A percentile compares a stretch with the other conserved stretches of the same genome.
Conservation (phyloP, 2,888 invertebrate species). For the Apeira syringaria region DNA sequence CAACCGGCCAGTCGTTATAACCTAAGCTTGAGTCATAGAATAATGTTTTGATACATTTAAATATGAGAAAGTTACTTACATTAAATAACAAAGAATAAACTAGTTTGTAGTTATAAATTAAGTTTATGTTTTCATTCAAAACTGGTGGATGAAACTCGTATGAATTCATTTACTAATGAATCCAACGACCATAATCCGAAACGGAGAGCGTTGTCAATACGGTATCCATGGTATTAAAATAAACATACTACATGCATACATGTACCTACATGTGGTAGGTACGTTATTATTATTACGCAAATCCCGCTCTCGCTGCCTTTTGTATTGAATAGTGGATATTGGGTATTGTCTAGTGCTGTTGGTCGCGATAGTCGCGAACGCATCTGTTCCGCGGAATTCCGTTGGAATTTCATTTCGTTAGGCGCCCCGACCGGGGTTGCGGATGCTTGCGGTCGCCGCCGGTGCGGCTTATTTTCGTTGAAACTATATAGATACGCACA, state of each 20-base stretch:
- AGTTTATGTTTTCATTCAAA: no score
- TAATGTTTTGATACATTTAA: no score
- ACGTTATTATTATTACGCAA: constrained; percentile 1
- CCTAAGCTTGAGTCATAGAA: no score
- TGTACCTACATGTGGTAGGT: not conserved
- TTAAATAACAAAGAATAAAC: no score
- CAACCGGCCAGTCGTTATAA: no score
- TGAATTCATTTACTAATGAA: no score
- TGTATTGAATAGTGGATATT: constrained; percentile 47
- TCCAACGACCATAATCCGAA: no score
- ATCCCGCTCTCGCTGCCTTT: constrained; percentile 21
- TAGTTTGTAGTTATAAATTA: no score
- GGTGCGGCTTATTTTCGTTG: no score
- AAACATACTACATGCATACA: not conserved
- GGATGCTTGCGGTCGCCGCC: constrained; percentile 61
- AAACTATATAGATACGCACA: not conserved
- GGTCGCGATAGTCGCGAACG: constrained; percentile 44
- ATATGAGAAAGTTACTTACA: no score
- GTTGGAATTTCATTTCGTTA: constrained; percentile 79
- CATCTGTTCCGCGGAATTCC: constrained; percentile 56
- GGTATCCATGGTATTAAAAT: constrained; percentile 1
- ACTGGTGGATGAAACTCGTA: no score
- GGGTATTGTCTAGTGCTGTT: constrained; percentile 38
- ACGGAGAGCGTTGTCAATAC: not conserved
- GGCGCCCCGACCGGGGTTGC: constrained; percentile 52